These are phyloP conservation scores for Ctenopoma kingsleyae DNA, from an alignment of 2,797 vertebrate genomes.

Conservation along the genomic window DNA sequence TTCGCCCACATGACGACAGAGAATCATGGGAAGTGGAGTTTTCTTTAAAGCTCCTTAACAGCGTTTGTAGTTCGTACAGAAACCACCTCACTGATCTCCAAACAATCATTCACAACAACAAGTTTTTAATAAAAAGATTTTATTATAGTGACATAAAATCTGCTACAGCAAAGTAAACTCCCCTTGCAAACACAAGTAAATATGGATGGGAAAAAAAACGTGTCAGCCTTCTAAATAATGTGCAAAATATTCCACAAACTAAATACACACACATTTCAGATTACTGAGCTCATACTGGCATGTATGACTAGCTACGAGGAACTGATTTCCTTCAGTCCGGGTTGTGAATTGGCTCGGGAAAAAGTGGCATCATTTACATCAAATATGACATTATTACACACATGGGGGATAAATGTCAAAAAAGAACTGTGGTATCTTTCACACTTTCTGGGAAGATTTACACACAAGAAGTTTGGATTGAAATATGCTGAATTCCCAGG, in stretches of 20 bases:
- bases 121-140: conserved; percentile 92
- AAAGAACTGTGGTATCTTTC: conserved; percentile 65
- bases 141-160: conserved; percentile 96
- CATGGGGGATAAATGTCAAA: conserved; percentile 56
- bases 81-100: background rate
- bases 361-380: conserved; percentile 82
- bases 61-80: background rate
- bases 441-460: conserved; percentile 60
- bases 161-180: conserved; percentile 95
- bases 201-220: conserved; percentile 84
- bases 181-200: conserved; percentile 92
- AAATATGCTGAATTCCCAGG: conserved; percentile 78
- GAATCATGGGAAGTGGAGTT: conserved; percentile 82
- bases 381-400: conserved; percentile 74
- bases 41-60: background rate
- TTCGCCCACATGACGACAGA: conserved; percentile 68
- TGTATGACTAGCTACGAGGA: conserved; percentile 78
- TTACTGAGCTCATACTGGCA: conserved; percentile 82
- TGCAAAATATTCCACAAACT: conserved; percentile 91
- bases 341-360: conserved; percentile 81
- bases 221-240: conserved; percentile 88
- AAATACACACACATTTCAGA: conserved; percentile 88
- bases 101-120: conserved; percentile 75
- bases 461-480: conserved; percentile 64
- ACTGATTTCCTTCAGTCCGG: conserved; percentile 76